phyloP scores from a whole-genome alignment of 2,113 vertebrate species.

The Garra rufa region DNA sequence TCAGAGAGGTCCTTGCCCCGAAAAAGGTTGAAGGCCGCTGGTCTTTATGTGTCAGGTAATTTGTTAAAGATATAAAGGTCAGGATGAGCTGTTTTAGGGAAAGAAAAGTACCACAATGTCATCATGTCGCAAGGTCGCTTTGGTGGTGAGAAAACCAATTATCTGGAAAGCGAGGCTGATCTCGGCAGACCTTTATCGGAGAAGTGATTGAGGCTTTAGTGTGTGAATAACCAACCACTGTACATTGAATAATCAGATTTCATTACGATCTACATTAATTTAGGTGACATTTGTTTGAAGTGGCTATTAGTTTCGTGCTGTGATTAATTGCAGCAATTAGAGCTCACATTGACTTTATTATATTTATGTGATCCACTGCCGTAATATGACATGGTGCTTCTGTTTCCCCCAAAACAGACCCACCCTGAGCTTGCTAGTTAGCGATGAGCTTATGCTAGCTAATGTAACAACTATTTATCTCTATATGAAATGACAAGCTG shows the following conservation, averaged over 20 bases:
- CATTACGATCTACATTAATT: constrained; percentile 38
- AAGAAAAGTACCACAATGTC: constrained; percentile 8
- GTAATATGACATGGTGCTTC: constrained; percentile 9
- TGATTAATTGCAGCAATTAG: constrained; percentile 35
- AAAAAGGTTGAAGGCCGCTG: constrained; percentile 10
- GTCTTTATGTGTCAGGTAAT: constrained; percentile 23
- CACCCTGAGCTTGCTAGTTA: constrained; percentile 28
- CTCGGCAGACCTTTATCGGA: constrained; percentile 8
- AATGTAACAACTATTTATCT: constrained; percentile 30
- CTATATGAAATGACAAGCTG: constrained; percentile 36
- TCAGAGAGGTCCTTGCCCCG: not conserved
- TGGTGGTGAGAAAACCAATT: constrained; percentile 37
- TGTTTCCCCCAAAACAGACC: constrained; percentile 11
- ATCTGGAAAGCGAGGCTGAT: constrained; percentile 18
- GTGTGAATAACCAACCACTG: constrained; percentile 2
- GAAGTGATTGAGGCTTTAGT: constrained; percentile 10
- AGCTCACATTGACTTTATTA: constrained; percentile 27
- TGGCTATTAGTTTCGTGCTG: constrained; percentile 19
- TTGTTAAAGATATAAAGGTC: constrained; percentile 21
- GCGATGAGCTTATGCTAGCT: not conserved
- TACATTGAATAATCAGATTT: constrained; percentile 32
- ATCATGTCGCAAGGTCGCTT: not conserved
- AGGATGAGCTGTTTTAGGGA: not conserved
- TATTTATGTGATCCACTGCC: constrained; percentile 6
- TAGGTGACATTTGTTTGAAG: constrained; percentile 12